Base-by-base conservation (phyloP, 2,888 invertebrate species). In the Steromphala cineraria region DNA sequence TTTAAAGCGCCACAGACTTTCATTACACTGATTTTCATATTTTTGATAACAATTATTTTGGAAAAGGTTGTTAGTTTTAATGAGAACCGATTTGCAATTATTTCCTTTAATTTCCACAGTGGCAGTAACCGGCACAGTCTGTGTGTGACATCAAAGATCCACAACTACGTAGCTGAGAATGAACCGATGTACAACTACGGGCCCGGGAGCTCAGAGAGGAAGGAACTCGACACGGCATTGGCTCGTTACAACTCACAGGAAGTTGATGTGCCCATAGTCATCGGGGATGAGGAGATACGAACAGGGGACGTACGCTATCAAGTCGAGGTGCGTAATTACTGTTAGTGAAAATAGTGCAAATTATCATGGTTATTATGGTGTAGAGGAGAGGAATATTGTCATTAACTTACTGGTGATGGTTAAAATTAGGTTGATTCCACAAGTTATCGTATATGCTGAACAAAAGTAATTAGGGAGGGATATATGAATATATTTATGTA, bases 211-310 rank as follows among this genome's bases (percentile, higher is more conserved):
- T 93, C 95, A 80, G 99, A 99, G 94, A 95, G 98, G 81, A 93
- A 94, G 77, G 96, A 95, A 71, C 94, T 99, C 52, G 95, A 96
- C 86, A 94, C 95, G 76, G 96, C 96, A 71, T 94, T 99, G 62
- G 94, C 95, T 83, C 94, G 95, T 82, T 95, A 96, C 85, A 94
- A 96, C 15, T 93, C 94, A 31, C 94, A 94, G 80, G 95, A 96
- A 81, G 96, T 96, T 91, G 98, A 99, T 87, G 95, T 99, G 82
- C 99, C 99, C 10, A 96, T 99, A 92, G 96, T 99, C n/a, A 97
- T 99, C 92, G 99, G 98, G n/a, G 96, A 96, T 87, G 95, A 99
- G 93, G 96, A 96, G 92, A 96, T 96, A 88, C 95, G 95, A 88
- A 97, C 97, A 0, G 95, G 96, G 82, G 95, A 96, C 90, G 95